phyloP scores from a whole-genome alignment of 1,140 invertebrate genomes.

The Sitobion miscanthi region DNA sequence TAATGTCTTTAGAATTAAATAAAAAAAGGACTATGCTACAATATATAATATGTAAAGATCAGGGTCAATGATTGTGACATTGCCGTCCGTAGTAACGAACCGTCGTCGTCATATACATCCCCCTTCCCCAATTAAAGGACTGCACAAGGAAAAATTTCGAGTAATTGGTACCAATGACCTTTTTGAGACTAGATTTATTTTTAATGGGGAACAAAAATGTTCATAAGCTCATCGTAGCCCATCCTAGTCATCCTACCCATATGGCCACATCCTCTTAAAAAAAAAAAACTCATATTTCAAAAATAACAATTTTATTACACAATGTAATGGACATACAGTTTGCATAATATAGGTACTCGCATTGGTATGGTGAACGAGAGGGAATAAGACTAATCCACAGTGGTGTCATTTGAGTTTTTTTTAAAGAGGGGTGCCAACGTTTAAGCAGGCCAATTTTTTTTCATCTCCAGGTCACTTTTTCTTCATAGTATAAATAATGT shows the following conservation, averaged over 20 bases:
- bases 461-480: not conserved
- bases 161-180: no score
- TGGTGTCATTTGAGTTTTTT: not conserved
- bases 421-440: not conserved
- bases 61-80: no score
- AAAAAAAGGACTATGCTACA: no score
- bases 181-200: not conserved
- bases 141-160: no score
- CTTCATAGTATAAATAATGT: not conserved
- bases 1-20: not conserved
- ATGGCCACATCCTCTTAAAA: not conserved
- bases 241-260: no score
- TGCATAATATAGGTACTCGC: no score
- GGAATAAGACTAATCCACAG: no score
- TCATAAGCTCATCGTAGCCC: no score
- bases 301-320: not conserved
- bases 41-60: no score
- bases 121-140: no score
- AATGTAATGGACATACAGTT: not conserved
- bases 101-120: no score
- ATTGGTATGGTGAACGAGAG: not conserved
- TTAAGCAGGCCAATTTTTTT: not conserved
- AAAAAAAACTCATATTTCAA: not conserved
- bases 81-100: no score
- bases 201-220: not conserved